Evolutionary conservation across 2,888 invertebrate species (phyloP).

Genomic region (Eugnorisma glareosa): DNA sequence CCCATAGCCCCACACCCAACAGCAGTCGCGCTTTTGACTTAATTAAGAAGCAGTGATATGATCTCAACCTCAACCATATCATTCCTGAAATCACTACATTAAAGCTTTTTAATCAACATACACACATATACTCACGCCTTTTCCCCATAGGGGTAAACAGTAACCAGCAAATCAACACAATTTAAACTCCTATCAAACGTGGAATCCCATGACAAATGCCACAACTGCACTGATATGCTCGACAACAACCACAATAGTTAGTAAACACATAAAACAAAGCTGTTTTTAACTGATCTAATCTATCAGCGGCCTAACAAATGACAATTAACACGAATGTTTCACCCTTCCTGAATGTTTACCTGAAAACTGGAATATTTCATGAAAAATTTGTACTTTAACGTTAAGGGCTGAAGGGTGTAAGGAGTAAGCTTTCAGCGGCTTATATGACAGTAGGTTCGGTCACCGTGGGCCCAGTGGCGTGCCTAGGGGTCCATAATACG

Average conservation of each 20-base stretch:
- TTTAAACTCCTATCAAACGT: neutral
- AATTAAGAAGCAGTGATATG: neutral
- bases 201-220: constrained; percentile 14
- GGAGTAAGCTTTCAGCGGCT: constrained; percentile 49
- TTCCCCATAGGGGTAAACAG: too few species aligned
- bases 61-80: neutral
- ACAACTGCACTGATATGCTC: constrained; percentile 22
- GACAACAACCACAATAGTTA: constrained; percentile 56
- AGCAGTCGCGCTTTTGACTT: neutral
- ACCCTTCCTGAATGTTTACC: constrained; percentile 73
- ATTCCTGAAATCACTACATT: neutral
- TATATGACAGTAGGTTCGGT: neutral
- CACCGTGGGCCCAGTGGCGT: neutral
- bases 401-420: constrained; percentile 62
- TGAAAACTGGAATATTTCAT: constrained; percentile 76
- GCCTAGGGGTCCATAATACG: neutral
- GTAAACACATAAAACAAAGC: constrained; percentile 60
- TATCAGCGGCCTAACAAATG: constrained; percentile 51
- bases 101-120: neutral
- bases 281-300: constrained; percentile 56
- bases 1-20: neutral
- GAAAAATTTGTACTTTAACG: constrained; percentile 74
- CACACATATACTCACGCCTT: too few species aligned
- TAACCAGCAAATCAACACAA: neutral
- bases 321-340: constrained; percentile 67